phyloP scores from a whole-genome alignment of 2,888 invertebrate species.

The Cephus spinipes region DNA sequence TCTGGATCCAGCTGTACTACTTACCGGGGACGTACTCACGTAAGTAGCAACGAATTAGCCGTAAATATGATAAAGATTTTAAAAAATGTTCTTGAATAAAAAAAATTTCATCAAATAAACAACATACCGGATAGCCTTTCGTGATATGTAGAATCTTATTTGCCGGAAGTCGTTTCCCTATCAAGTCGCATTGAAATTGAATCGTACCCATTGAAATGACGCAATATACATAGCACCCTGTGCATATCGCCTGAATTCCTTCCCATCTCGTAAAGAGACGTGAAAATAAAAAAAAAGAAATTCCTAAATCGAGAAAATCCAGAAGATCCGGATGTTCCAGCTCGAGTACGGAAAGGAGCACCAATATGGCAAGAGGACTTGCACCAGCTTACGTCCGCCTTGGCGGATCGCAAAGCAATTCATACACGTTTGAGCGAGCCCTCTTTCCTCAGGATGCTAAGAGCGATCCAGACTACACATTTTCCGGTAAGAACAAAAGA shows the following conservation, averaged over 20 bases:
- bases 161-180: not conserved
- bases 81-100: not conserved
- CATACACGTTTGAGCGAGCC: slow-evolving; percentile 47
- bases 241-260: not conserved
- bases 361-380: slow-evolving; percentile 76
- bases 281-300: not conserved
- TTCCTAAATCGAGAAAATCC: not conserved
- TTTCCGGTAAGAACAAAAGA: slow-evolving; percentile 53
- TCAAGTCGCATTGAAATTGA: not conserved
- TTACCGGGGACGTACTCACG: slow-evolving; percentile 67
- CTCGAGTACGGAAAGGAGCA: slow-evolving; percentile 56
- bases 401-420: slow-evolving; percentile 75
- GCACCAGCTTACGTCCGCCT: slow-evolving; percentile 81
- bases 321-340: slow-evolving; percentile 24
- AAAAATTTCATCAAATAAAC: not conserved
- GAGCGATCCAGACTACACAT: slow-evolving; percentile 37
- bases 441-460: slow-evolving; percentile 32
- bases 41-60: slow-evolving; percentile 46
- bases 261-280: not conserved
- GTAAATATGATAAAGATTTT: not conserved
- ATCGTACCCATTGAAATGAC: not conserved
- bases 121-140: not conserved
- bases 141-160: not conserved
- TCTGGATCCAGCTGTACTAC: slow-evolving; percentile 76
- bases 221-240: not conserved